phyloP scores from a whole-genome alignment of 2,888 invertebrate species.

The Eristalis arbustorum region DNA sequence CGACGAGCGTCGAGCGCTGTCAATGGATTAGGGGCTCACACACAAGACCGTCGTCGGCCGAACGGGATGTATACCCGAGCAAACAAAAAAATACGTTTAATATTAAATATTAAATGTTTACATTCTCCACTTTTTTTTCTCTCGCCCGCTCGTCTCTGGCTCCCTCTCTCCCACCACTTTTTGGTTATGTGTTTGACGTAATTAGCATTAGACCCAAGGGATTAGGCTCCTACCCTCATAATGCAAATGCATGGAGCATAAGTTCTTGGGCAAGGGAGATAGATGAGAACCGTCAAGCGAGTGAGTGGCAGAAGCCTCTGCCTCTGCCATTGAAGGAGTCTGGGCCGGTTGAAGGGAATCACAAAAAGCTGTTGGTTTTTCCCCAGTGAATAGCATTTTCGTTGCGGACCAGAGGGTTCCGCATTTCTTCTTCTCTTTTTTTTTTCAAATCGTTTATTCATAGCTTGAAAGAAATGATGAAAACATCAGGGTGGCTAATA shows the following conservation, averaged over 20 bases:
- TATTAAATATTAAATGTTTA: constrained; percentile 27
- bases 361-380: constrained; percentile 25
- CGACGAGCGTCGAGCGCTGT: not conserved
- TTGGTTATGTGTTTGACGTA: constrained; percentile 29
- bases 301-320: too few species aligned
- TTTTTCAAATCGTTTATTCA: constrained; percentile 41
- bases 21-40: constrained; percentile 7
- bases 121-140: constrained; percentile 1
- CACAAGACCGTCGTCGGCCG: not conserved
- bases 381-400: constrained; percentile 36
- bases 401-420: constrained; percentile 15
- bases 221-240: constrained; percentile 30
- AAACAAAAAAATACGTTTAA: constrained; percentile 35
- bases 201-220: constrained; percentile 50
- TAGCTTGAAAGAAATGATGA: constrained; percentile 39
- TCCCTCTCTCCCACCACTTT: not conserved
- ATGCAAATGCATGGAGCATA: constrained; percentile 42
- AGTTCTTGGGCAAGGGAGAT: constrained; percentile 10
- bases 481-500: constrained; percentile 29
- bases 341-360: not conserved
- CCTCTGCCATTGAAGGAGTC: too few species aligned
- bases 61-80: constrained; percentile 7
- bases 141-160: not conserved
- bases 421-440: constrained; percentile 7
- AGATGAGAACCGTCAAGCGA: constrained; percentile 14